Percentiles rank a stretch among this genome's conserved stretches.
Evolutionary conservation across 1,140 invertebrate genomes (phyloP).

Genomic region (Stegodyphus mimosarum): DNA sequence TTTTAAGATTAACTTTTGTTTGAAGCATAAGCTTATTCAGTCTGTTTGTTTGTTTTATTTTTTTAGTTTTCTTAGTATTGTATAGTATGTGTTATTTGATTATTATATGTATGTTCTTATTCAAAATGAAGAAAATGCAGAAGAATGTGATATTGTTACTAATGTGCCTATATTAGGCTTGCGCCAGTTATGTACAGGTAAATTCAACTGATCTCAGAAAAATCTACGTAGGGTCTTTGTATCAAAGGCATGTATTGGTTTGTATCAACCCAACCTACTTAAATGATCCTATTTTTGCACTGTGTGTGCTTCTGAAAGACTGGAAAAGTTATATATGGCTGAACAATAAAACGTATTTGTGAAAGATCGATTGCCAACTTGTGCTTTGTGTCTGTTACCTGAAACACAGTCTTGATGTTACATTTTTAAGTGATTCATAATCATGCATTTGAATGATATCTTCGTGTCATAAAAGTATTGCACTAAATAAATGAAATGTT

Average conservation of each 20-base stretch:
- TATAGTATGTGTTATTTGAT: background rate
- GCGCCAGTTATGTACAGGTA: too few species aligned
- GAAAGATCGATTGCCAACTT: too few species aligned
- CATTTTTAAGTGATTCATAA: too few species aligned
- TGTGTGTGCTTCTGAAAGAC: background rate
- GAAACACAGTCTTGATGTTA: background rate
- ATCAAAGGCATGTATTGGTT: conserved; percentile 43
- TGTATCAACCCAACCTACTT: conserved; percentile 53
- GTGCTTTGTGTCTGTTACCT: too few species aligned
- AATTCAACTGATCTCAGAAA: background rate
- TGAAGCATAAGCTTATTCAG: background rate
- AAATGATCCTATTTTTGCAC: conserved; percentile 36
- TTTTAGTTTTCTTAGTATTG: conserved; percentile 1
- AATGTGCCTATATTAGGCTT: conserved; percentile 42
- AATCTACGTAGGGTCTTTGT: conserved; percentile 12
- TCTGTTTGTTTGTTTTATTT: background rate
- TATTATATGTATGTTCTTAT: background rate
- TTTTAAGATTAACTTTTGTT: too few species aligned
- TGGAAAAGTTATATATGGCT: too few species aligned
- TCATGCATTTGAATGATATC: too few species aligned
- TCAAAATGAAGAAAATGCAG: too few species aligned
- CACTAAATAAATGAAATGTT: too few species aligned
- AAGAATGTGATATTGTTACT: background rate
- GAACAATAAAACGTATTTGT: too few species aligned
- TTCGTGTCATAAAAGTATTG: too few species aligned